Conservation (phyloP, 2,113 vertebrate genomes). For the Tylochromis polylepis region DNA sequence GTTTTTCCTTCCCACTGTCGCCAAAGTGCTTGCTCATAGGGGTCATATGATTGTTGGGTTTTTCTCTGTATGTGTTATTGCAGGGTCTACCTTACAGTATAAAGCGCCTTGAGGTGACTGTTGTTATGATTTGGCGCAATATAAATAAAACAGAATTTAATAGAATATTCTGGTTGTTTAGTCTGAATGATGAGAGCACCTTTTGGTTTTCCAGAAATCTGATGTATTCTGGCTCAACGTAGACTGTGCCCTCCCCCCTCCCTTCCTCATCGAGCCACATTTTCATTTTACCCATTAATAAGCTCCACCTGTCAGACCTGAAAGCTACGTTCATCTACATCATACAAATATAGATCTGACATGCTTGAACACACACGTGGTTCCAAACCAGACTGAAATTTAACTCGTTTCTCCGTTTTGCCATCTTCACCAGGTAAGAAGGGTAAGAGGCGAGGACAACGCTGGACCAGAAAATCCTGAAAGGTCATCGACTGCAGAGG, state of each 20-base stretch:
- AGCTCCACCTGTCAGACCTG: not conserved
- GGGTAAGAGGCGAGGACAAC: fast-evolving
- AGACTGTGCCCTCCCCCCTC: not conserved
- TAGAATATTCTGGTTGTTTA: too few relatives aligned
- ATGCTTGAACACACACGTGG: fast-evolving
- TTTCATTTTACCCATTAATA: not conserved
- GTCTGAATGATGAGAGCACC: too few relatives aligned
- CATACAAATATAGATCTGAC: not conserved
- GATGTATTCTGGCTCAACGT: not conserved
- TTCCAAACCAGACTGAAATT: not conserved
- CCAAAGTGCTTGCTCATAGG: too few relatives aligned
- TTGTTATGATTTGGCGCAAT: too few relatives aligned
- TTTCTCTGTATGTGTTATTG: too few relatives aligned
- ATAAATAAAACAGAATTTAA: too few relatives aligned
- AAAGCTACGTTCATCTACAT: not conserved
- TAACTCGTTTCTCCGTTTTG: not conserved
- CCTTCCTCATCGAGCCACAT: not conserved
- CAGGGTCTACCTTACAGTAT: too few relatives aligned
- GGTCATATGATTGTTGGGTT: too few relatives aligned
- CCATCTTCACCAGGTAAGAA: not conserved
- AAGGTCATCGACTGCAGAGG: not conserved
- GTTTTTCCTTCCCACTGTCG: too few relatives aligned
- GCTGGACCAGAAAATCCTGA: not conserved
- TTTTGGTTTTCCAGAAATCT: not conserved
- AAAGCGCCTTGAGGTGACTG: too few relatives aligned